These are phyloP conservation scores for Strongylocentrotus purpuratus DNA, from an alignment of 35 echinoderm and acorn worm genomes.

Conservation along the genomic window DNA sequence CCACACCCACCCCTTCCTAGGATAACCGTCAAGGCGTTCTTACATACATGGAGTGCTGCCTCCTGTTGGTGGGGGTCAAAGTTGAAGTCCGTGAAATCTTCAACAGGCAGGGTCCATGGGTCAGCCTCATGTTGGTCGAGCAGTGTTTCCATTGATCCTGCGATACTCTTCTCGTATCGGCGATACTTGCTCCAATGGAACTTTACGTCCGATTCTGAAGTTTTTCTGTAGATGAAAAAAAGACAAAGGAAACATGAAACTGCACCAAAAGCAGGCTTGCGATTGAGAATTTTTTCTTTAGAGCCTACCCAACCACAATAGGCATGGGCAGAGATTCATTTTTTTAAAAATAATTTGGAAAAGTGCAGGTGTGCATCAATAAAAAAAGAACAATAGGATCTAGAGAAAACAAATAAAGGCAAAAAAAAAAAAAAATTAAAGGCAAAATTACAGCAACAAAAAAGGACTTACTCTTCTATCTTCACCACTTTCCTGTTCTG, in stretches of 20 bases:
- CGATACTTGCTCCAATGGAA: conserved; percentile 10
- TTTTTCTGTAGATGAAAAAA: neutral
- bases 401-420: too few relatives aligned
- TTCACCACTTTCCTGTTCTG: conserved; percentile 18
- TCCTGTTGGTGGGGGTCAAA: conserved; percentile 46
- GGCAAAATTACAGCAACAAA: too few relatives aligned
- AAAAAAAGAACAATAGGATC: neutral
- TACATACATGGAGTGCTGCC: conserved; percentile 52
- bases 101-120: neutral
- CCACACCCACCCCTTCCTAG: conserved; percentile 80
- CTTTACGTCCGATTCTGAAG: neutral
- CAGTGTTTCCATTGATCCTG: neutral
- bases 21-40: conserved; percentile 59
- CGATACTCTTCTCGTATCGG: neutral
- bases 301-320: too few relatives aligned
- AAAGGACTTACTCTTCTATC: neutral
- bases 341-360: too few relatives aligned
- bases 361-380: neutral
- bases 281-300: too few relatives aligned
- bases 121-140: neutral
- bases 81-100: conserved; percentile 38
- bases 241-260: neutral
- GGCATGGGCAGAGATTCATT: too few relatives aligned
- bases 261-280: too few relatives aligned
- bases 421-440: too few relatives aligned